Evolutionary conservation across 2,113 vertebrate species (phyloP), one percentile per base, ranked within the genome.

Genomic region (Terrapene triunguis): DNA sequence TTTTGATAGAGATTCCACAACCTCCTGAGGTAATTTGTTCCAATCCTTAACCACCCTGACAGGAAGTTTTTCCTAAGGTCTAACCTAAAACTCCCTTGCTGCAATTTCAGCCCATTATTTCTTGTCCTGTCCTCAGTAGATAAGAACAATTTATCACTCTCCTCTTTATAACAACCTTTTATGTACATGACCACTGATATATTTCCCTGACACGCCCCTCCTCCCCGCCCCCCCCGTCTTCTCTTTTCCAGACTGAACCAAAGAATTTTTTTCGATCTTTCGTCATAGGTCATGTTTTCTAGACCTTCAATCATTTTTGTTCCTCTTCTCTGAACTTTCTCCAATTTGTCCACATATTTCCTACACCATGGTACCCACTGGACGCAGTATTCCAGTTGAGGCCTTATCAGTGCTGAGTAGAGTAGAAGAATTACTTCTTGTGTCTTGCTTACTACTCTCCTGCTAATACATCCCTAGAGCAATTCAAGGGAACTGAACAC

Each of bases 211-310:
- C 53, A 54, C 2, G 44, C 44, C 8, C 59, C 14, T 6, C 29
- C 14, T 6, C 14, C 35, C 2, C 25, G 1, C 12, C 27, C 14
- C 1, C 50, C 12, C 5, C 12, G 5, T 13, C 32, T 65, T n/a
- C 29, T 65, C 6, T 35, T 65, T 65, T 62, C 13, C 59, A 35
- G 59, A 35, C 29, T 35, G 29, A 62, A 65, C 62, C 35, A 65
- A 65, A 35, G 1, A 17, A 19, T 65, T 65, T 65, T 65, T 65
- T n/a, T 65, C 4, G 8, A n/a, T 65, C 14, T 65, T 65, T 65
- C 7, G 8, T 35, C 62, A n/a, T 35, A 65, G 14, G 16, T 17
- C 62, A n/a, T 65, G 16, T n/a, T 65, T 35, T 65, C 32, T 65
- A 65, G 62, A 19, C 16, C 6, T 19, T 65, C 8, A 65, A n/a